A percentile compares a stretch with the other conserved stretches of the same genome.
Conservation (phyloP, 2,797 vertebrate species). For the Poeciliopsis infans region DNA sequence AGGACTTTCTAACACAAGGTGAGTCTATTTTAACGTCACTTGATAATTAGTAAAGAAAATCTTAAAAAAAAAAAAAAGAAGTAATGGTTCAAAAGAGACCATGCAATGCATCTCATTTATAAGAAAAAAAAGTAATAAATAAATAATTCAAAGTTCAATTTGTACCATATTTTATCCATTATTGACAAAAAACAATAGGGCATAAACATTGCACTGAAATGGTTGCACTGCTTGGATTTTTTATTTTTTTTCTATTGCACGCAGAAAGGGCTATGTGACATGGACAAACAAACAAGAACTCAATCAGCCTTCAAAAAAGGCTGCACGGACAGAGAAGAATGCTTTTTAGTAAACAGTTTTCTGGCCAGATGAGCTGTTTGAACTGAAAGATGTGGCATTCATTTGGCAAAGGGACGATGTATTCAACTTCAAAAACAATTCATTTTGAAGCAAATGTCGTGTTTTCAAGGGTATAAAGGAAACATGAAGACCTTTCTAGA, state of each 20-base stretch:
- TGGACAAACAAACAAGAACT: not conserved
- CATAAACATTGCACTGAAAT: not conserved
- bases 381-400: constrained; percentile 6
- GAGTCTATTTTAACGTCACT: constrained; percentile 43
- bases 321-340: not conserved
- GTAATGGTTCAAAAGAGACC: not conserved
- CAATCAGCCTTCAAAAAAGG: not conserved
- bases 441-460: not conserved
- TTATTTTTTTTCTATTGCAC: not conserved
- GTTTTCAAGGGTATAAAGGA: not conserved
- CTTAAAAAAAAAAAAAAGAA: not conserved
- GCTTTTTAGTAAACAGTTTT: constrained; percentile 4
- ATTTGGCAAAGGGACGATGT: not conserved
- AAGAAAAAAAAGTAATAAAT: too few relatives aligned
- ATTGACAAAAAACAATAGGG: not conserved
- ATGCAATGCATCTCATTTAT: not conserved
- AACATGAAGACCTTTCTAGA: not conserved
- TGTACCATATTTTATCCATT: not conserved
- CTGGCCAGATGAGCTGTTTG: not conserved
- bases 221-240: not conserved
- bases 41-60: not conserved
- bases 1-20: constrained; percentile 91
- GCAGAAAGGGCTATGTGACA: not conserved
- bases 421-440: not conserved
- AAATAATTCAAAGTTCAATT: not conserved